These are phyloP conservation scores for Beaufortia kweichowensis DNA, from an alignment of 2,113 vertebrate genomes.

Conservation along the genomic window DNA sequence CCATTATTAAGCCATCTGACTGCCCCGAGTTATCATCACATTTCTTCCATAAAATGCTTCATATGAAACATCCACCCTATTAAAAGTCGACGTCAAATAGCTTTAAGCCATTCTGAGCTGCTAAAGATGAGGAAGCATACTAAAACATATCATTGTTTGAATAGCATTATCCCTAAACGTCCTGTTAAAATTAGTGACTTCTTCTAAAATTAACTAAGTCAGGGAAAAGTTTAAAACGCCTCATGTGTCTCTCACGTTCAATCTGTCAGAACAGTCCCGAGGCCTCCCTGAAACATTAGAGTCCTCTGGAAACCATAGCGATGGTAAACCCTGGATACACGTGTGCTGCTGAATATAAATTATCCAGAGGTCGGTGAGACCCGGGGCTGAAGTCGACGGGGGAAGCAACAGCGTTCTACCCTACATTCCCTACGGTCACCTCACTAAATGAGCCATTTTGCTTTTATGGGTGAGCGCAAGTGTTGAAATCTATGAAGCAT, in stretches of 20 bases:
- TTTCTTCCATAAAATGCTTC: conserved; percentile 27
- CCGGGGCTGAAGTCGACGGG: conserved; percentile 47
- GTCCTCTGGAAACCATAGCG: conserved; percentile 51
- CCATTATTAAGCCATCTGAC: background rate
- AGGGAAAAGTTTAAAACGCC: conserved; percentile 25
- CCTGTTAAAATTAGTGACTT: conserved; percentile 3
- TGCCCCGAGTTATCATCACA: conserved; percentile 6
- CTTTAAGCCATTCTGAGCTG: background rate
- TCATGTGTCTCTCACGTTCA: background rate
- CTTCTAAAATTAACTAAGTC: conserved; percentile 15
- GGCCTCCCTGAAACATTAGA: conserved; percentile 44
- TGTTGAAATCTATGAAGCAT: conserved; percentile 65
- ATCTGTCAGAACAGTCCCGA: conserved; percentile 36
- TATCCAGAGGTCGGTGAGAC: conserved; percentile 50
- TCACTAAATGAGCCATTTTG: conserved; percentile 58
- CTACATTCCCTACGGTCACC: conserved; percentile 60
- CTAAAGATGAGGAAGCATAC: background rate
- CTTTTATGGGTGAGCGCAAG: conserved; percentile 67
- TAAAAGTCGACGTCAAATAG: conserved; percentile 26
- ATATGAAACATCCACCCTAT: conserved; percentile 2
- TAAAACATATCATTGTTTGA: conserved; percentile 1
- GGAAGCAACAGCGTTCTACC: conserved; percentile 48
- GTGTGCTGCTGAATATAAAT: conserved; percentile 58
- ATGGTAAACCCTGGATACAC: conserved; percentile 56
- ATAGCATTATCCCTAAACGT: conserved; percentile 16